Conservation (phyloP, 2,797 vertebrate genomes). For the Dendrocincla tyrannina region DNA sequence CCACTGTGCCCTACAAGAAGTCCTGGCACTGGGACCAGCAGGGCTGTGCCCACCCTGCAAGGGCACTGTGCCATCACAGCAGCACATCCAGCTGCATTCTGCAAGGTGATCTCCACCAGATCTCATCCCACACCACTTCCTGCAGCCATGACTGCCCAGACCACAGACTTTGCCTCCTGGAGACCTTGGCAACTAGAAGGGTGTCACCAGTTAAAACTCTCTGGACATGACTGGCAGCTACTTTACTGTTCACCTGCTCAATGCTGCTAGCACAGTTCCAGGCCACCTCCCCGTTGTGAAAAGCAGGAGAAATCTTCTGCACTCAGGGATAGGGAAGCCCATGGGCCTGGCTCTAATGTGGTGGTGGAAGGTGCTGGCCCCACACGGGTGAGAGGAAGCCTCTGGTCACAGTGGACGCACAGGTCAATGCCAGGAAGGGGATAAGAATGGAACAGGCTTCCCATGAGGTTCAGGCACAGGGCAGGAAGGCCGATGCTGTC, state of each 20-base stretch:
- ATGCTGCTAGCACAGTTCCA: not conserved
- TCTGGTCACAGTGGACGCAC: rapidly evolving
- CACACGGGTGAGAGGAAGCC: not conserved
- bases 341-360: rapidly evolving
- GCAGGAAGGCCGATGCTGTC: not conserved
- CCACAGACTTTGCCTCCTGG: not conserved
- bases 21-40: not conserved
- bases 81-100: rapidly evolving
- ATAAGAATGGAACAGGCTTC: not conserved
- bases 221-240: rapidly evolving
- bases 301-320: not conserved
- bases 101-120: not conserved
- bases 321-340: rapidly evolving
- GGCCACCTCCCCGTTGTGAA: not conserved
- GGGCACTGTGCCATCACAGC: not conserved
- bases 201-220: not conserved
- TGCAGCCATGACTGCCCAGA: not conserved
- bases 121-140: not conserved
- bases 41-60: not conserved
- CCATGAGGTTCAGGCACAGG: not conserved
- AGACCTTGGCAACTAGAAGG: not conserved
- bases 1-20: not conserved
- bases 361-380: not conserved
- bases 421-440: conserved; percentile 7
- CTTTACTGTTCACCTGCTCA: not conserved